Evolutionary conservation across 2,113 vertebrate species (phyloP).

Genomic region (Phylloscopus whistleri): DNA sequence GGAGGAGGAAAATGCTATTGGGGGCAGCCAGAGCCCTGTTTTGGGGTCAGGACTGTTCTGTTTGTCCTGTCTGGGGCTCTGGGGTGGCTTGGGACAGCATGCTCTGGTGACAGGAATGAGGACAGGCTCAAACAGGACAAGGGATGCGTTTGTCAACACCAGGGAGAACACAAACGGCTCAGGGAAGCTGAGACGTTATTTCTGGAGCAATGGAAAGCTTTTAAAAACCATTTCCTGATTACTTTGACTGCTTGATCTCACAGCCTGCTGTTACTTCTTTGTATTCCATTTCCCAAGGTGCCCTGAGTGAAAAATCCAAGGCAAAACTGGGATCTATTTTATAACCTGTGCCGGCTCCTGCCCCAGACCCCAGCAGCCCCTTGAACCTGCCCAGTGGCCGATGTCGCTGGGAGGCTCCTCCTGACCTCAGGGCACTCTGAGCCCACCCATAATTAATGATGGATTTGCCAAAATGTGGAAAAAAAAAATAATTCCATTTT

Average conservation of each 20-base stretch:
- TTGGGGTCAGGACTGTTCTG: not conserved
- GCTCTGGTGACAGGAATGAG: not conserved
- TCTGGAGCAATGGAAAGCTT: not conserved
- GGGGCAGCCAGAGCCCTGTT: not conserved
- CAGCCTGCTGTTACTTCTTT: not conserved
- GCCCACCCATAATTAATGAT: not conserved
- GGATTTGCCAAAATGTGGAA: fast-evolving
- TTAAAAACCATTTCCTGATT: not conserved
- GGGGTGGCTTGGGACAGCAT: not conserved
- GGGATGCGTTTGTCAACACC: not conserved
- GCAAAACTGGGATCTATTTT: not conserved
- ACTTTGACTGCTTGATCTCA: not conserved
- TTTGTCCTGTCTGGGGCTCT: not conserved
- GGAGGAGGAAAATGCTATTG: not conserved
- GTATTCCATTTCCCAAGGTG: not conserved
- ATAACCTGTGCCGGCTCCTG: not conserved
- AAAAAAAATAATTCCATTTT: not conserved
- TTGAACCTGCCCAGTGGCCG: not conserved
- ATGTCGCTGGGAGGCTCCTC: not conserved
- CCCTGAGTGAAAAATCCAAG: not conserved
- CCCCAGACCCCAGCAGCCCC: not conserved
- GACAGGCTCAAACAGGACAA: not conserved
- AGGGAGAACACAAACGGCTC: not conserved
- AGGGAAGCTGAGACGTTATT: not conserved
- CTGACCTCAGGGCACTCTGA: not conserved